phyloP scores from a whole-genome alignment of 2,797 vertebrate genomes.

The Schizopygopsis pylzovi region DNA sequence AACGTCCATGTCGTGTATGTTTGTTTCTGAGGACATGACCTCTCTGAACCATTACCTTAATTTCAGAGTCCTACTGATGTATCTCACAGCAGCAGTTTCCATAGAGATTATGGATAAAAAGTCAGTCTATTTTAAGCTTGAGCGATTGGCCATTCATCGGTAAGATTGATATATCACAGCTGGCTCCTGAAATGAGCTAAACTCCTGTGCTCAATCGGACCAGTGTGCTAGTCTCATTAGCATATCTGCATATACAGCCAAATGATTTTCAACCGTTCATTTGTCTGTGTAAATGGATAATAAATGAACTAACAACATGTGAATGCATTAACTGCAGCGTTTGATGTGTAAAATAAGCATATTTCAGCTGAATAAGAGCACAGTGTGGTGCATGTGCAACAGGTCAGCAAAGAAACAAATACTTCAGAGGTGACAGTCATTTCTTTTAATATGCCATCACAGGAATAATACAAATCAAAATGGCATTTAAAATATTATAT shows the following conservation, averaged over 20 bases:
- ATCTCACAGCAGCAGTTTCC: conserved; percentile 48
- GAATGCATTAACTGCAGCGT: background rate
- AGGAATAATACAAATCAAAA: background rate
- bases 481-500: background rate
- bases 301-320: conserved; percentile 17
- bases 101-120: conserved; percentile 57
- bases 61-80: conserved; percentile 24
- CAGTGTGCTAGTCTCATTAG: conserved; percentile 29
- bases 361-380: background rate
- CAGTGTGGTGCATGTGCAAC: background rate
- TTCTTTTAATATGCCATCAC: background rate
- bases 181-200: conserved; percentile 30
- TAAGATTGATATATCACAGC: conserved; percentile 43
- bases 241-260: conserved; percentile 25
- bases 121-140: conserved; percentile 45
- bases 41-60: conserved; percentile 5
- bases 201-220: conserved; percentile 30
- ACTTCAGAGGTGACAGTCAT: background rate
- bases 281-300: conserved; percentile 41
- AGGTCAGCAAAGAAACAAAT: background rate
- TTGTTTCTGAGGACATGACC: conserved; percentile 13
- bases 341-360: conserved; percentile 13
- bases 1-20: background rate
- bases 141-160: conserved; percentile 29
- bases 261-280: background rate